These are phyloP conservation scores for Perizoma affinitatum DNA, from an alignment of 2,888 invertebrate species.

Conservation along the genomic window DNA sequence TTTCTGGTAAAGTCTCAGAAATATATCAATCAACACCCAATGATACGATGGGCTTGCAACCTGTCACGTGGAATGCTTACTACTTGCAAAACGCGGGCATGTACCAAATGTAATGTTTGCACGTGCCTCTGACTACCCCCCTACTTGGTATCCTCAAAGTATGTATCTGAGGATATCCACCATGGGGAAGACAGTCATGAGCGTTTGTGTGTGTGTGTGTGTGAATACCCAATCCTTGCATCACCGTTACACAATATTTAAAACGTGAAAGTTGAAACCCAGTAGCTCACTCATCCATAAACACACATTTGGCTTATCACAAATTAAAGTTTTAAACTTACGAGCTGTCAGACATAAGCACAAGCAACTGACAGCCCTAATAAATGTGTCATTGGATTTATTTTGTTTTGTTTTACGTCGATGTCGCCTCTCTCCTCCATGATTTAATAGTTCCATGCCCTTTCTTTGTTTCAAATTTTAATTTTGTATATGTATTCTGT, in stretches of 20 bases:
- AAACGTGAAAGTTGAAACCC: constrained; percentile 73
- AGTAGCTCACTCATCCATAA: constrained; percentile 64
- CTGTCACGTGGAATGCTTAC: too few species aligned
- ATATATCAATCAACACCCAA: constrained; percentile 20
- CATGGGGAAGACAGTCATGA: too few species aligned
- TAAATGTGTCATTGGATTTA: constrained; percentile 78
- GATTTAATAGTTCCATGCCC: constrained; percentile 80
- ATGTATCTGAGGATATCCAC: too few species aligned
- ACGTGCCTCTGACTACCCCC: too few species aligned
- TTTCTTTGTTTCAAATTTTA: constrained; percentile 77
- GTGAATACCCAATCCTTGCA: constrained; percentile 18
- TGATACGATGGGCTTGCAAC: too few species aligned
- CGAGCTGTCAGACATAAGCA: constrained; percentile 74
- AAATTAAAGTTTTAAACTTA: constrained; percentile 76
- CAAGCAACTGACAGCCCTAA: constrained; percentile 71
- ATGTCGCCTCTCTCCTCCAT: constrained; percentile 74
- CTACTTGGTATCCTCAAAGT: too few species aligned
- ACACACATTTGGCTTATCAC: constrained; percentile 77
- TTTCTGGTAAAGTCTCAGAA: background rate
- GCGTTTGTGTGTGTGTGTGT: too few species aligned
- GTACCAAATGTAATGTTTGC: too few species aligned
- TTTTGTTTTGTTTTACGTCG: constrained; percentile 64
- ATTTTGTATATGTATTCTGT: constrained; percentile 15
- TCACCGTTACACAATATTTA: constrained; percentile 33
- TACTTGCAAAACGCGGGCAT: too few species aligned